A percentile compares a stretch with the other conserved stretches of the same genome.
Conservation (phyloP, 2,888 invertebrate species). For the Nomada ruficornis region DNA sequence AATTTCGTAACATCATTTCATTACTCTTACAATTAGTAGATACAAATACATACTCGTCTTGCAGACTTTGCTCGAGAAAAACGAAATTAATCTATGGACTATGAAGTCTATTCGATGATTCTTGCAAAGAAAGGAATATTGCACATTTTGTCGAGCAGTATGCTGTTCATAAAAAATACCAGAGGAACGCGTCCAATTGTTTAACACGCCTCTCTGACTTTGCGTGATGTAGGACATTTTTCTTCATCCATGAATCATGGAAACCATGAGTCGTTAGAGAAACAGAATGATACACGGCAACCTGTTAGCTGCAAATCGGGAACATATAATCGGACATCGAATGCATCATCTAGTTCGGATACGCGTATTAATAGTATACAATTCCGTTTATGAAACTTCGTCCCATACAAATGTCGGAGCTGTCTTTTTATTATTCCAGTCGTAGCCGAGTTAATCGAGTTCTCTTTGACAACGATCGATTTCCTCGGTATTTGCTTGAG, state of each 20-base stretch:
- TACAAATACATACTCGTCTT: not conserved
- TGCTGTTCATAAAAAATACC: slow-evolving; percentile 22
- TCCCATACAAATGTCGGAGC: slow-evolving; percentile 30
- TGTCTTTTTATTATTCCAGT: slow-evolving; percentile 12
- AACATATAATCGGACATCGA: slow-evolving; percentile 57
- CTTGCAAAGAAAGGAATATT: not conserved
- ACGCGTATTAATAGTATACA: slow-evolving; percentile 55
- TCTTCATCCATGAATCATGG: slow-evolving; percentile 16
- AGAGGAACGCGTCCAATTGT: slow-evolving; percentile 21
- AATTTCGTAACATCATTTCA: no score
- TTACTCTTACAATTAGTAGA: no score
- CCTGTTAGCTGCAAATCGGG: slow-evolving; percentile 58
- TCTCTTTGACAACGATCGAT: slow-evolving; percentile 24
- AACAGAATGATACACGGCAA: slow-evolving; percentile 42
- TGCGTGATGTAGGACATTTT: slow-evolving; percentile 16
- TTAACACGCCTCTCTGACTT: slow-evolving; percentile 17
- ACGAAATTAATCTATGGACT: not conserved
- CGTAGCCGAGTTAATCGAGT: slow-evolving; percentile 29
- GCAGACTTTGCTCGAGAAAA: not conserved
- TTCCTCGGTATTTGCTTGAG: slow-evolving; percentile 24
- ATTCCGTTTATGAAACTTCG: slow-evolving; percentile 53
- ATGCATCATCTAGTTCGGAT: slow-evolving; percentile 52
- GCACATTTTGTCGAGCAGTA: slow-evolving; percentile 4
- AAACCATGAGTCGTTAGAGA: slow-evolving; percentile 15
- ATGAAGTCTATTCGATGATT: slow-evolving; percentile 1